These are phyloP conservation scores for Tragopan temminckii DNA, from an alignment of 2,797 vertebrate species.

Conservation along the genomic window DNA sequence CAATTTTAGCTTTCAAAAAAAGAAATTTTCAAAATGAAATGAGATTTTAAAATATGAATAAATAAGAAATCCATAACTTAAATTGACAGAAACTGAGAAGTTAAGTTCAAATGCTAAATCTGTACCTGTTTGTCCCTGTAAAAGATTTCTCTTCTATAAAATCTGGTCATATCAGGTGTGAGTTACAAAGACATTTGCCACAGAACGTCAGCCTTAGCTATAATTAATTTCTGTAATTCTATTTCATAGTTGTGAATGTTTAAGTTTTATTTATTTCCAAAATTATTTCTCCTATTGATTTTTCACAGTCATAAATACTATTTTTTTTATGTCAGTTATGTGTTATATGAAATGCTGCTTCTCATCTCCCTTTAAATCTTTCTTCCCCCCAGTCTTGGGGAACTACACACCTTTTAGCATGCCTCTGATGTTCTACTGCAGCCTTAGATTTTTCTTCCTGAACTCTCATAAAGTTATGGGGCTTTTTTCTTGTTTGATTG, in stretches of 20 bases:
- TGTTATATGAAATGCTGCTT: neutral
- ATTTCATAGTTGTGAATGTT: neutral
- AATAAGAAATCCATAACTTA: neutral
- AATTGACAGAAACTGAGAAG: constrained; percentile 10
- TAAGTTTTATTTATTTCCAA: constrained; percentile 38
- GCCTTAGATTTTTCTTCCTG: constrained; percentile 7
- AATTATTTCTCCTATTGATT: constrained; percentile 15
- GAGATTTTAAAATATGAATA: neutral
- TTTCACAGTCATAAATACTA: neutral
- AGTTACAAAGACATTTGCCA: neutral
- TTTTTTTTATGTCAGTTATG: neutral
- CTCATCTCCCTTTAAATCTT: neutral
- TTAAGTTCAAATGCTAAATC: neutral
- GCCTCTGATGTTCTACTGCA: neutral
- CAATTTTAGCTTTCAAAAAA: neutral
- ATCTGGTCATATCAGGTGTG: neutral
- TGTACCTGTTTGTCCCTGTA: neutral
- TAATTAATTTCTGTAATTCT: constrained; percentile 27
- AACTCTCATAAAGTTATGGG: neutral
- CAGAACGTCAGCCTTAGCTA: neutral
- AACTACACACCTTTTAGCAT: neutral
- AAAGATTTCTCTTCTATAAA: neutral
- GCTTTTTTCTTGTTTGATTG: neutral
- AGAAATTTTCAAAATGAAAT: neutral
- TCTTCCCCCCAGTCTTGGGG: neutral